A percentile compares a stretch with the other conserved stretches of the same genome.
Conservation (phyloP, 2,888 invertebrate species). For the Drosophila pseudotakahashii region DNA sequence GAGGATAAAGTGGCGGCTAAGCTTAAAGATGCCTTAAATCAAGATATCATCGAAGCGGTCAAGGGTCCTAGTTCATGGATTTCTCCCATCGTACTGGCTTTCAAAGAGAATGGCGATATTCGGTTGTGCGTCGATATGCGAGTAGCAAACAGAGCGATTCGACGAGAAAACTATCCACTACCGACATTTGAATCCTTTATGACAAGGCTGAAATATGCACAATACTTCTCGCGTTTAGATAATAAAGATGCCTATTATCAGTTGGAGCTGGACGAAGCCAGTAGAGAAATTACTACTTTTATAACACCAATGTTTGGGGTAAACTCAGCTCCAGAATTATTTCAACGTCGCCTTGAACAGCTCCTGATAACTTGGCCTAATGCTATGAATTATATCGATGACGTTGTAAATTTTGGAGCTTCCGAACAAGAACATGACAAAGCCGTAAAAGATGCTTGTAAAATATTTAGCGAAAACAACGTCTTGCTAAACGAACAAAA, state of each 20-base stretch:
- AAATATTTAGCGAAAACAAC: conserved; percentile 26
- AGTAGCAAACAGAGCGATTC: not conserved
- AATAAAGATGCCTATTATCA: not conserved
- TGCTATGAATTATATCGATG: not conserved
- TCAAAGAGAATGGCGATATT: conserved; percentile 2
- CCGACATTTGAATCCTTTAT: not conserved
- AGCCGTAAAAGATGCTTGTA: too few relatives aligned
- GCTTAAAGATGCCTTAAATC: not conserved
- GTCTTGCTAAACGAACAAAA: conserved; percentile 69
- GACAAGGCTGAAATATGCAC: not conserved
- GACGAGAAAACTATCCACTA: conserved; percentile 1
- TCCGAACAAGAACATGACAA: too few relatives aligned
- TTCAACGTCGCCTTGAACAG: not conserved
- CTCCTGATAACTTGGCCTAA: not conserved
- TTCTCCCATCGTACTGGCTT: conserved; percentile 1
- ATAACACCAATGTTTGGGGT: too few relatives aligned
- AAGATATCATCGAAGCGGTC: conserved; percentile 2
- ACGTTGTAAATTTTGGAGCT: not conserved
- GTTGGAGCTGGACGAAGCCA: not conserved
- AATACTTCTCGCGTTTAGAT: not conserved
- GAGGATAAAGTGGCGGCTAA: conserved; percentile 3
- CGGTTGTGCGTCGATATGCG: not conserved
- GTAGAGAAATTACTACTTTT: not conserved
- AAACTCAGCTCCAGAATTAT: not conserved
- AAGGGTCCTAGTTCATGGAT: not conserved